Percentiles rank a stretch among this genome's conserved stretches.
Evolutionary conservation across 2,888 invertebrate species (phyloP).

Genomic region (Drosophila meridiana): DNA sequence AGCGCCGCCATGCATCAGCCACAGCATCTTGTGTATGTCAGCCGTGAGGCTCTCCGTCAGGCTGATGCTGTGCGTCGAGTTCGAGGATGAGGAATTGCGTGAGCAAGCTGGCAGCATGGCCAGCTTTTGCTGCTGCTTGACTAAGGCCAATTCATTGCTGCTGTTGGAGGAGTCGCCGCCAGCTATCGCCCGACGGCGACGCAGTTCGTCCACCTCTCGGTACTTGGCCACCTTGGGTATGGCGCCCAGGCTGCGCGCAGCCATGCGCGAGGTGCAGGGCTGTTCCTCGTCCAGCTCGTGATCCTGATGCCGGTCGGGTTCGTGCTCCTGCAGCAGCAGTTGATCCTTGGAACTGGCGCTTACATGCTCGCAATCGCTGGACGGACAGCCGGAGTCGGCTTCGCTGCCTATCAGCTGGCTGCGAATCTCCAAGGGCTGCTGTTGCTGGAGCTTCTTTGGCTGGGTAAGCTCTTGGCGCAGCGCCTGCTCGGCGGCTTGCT

Average conservation of each 20-base stretch:
- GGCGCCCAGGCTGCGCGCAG: constrained; percentile 83
- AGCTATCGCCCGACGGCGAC: constrained; percentile 71
- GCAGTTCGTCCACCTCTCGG: constrained; percentile 81
- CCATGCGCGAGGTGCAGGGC: constrained; percentile 61
- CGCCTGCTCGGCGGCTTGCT: constrained; percentile 67
- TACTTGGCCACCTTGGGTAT: constrained; percentile 85
- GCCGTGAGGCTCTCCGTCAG: constrained; percentile 85
- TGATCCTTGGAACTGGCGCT: constrained; percentile 91
- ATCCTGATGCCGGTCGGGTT: constrained; percentile 79
- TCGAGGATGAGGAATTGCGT: constrained; percentile 87
- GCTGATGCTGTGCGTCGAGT: constrained; percentile 87
- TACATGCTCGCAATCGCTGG: constrained; percentile 87
- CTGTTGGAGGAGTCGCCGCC: constrained; percentile 1
- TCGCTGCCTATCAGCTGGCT: constrained; percentile 80
- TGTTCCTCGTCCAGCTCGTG: constrained; percentile 59
- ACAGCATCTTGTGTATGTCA: constrained; percentile 83
- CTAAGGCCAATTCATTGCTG: constrained; percentile 77
- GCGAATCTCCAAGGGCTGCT: constrained; percentile 31
- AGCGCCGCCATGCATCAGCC: constrained; percentile 84
- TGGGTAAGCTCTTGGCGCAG: constrained; percentile 65
- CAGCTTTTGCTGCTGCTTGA: constrained; percentile 39
- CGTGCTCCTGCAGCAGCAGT: constrained; percentile 85
- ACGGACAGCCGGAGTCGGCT: constrained; percentile 86
- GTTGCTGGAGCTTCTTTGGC: constrained; percentile 45
- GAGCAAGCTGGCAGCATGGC: constrained; percentile 87